A percentile compares a stretch with the other conserved stretches of the same genome.
These are phyloP conservation scores for Callipepla californica DNA, from an alignment of 2,113 vertebrate genomes.

Conservation along the genomic window DNA sequence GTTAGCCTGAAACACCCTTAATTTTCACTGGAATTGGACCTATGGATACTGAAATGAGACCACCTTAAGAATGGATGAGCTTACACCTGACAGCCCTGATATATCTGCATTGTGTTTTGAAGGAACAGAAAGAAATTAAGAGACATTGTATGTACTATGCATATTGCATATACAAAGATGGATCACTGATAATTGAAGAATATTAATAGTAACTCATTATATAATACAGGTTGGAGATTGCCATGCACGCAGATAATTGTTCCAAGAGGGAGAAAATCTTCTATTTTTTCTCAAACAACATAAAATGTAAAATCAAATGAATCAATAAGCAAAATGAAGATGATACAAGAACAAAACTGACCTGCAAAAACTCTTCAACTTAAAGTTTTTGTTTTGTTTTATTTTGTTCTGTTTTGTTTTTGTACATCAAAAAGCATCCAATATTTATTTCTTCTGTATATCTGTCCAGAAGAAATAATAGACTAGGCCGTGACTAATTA, in stretches of 20 bases:
- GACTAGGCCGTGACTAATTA: background rate
- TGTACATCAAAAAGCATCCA: accelerated
- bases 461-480: background rate
- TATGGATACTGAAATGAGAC: accelerated
- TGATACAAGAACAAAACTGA: background rate
- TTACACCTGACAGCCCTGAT: background rate
- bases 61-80: accelerated
- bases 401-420: background rate
- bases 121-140: background rate
- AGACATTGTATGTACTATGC: background rate
- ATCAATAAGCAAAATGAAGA: background rate
- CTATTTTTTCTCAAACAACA: background rate
- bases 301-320: background rate
- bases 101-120: background rate
- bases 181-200: background rate
- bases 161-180: background rate
- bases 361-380: too few species aligned
- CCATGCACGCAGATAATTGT: background rate
- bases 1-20: background rate
- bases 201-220: background rate
- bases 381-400: too few species aligned
- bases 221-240: background rate
- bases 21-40: background rate
- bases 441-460: background rate
- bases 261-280: background rate